Evolutionary conservation across 1,140 invertebrate species (phyloP), one percentile per base, ranked within the genome.

Genomic region (Halyomorpha halys): DNA sequence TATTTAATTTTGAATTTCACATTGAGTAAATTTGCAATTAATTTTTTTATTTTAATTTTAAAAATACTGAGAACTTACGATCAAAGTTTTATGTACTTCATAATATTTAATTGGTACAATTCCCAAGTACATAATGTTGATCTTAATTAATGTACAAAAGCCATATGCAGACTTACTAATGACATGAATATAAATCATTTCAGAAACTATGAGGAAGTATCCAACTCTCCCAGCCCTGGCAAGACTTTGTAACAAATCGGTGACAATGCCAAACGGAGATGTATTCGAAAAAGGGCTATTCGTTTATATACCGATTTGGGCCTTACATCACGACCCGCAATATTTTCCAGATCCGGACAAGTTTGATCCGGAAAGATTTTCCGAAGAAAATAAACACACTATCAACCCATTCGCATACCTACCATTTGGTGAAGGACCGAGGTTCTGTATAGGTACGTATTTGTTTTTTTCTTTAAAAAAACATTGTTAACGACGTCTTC

Each of bases 391-490:
- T 39, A 69, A 74, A 19, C 30, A 68, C 9, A 68, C 68, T 6
- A 71, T 74, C 47, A 67, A 69, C 15, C 74, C 73, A 1, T 68
- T 61, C 30, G 74, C 81, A 0, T 90, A 83, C 72, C 1, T 82
- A 61, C 78, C 82, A 0, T 84, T 84, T 71, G 81, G 82, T 25
- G 70, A 71, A n/a, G 82, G 82, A 15, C 81, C 80, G 1, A 72
- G 81, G 68, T 78, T 77, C 67, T 83, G 82, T 68, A 74, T 82
- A 54, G 81, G 78, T 71, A 78, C 76, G 64, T 62, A 19, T 25
- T 30, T 30, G n/a, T n/a, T n/a, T n/a, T n/a, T n/a, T n/a, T n/a
- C n/a, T n/a, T n/a, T n/a, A n/a, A n/a, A n/a, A n/a, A n/a, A n/a
- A n/a, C n/a, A n/a, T n/a, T n/a, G n/a, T n/a, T n/a, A n/a, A n/a